A percentile compares a stretch with the other conserved stretches of the same genome.
Evolutionary conservation across 2,797 vertebrate genomes (phyloP).

Genomic region (Tapera naevia): DNA sequence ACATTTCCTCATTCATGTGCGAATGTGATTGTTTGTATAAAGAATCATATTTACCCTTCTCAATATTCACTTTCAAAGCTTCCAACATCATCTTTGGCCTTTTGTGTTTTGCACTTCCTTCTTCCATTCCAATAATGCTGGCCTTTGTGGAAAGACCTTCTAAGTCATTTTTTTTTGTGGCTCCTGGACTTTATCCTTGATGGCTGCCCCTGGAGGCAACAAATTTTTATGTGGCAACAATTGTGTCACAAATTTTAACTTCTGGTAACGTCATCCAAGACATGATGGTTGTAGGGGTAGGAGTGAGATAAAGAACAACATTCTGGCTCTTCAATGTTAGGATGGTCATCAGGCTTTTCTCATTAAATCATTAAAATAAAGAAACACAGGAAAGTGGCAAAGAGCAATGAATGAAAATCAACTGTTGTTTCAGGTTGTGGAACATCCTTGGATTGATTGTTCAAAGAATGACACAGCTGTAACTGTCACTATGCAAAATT

Average conservation of each 20-base stretch:
- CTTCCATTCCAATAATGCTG: not conserved
- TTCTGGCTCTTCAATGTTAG: not conserved
- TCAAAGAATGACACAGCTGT: not conserved
- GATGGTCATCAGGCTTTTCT: not conserved
- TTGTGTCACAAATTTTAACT: not conserved
- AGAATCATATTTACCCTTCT: slow-evolving; percentile 48
- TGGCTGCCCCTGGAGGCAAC: not conserved
- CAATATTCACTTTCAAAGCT: not conserved
- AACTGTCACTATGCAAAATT: not conserved
- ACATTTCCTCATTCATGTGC: slow-evolving; percentile 40
- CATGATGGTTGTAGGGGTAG: not conserved
- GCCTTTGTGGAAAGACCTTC: not conserved
- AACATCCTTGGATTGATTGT: not conserved
- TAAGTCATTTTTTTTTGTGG: not conserved
- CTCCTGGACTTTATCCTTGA: not conserved
- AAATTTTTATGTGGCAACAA: not conserved
- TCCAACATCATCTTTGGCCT: not conserved
- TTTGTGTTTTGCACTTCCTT: slow-evolving; percentile 8
- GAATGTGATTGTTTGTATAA: slow-evolving; percentile 26
- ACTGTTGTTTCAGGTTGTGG: not conserved
- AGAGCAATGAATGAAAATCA: not conserved
- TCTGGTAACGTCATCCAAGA: not conserved
- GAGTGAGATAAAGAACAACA: not conserved
- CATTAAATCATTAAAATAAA: not conserved
- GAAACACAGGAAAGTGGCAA: not conserved